Base-by-base conservation (phyloP, 2,888 invertebrate genomes). In the Serrognathus titanus region DNA sequence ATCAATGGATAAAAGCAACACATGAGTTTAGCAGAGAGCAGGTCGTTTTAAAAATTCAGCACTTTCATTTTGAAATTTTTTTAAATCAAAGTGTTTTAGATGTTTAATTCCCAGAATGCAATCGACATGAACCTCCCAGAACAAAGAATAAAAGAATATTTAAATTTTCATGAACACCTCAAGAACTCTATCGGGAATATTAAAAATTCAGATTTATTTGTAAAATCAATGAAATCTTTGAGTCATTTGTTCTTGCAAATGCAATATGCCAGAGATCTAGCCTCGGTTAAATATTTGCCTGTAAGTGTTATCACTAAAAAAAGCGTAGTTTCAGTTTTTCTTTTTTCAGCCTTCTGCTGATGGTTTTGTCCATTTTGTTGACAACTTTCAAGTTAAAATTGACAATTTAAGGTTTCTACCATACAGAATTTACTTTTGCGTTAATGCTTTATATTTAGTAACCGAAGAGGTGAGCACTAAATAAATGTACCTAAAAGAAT, bases 1-100 rank as follows among this genome's bases (percentile, higher is more conserved):
- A 59, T 31, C 53, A 59, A 35, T 59, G 56, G 47, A 48, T 40
- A 31, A 57, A 57, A 38, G 50, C 49, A 3, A 48, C 53, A 37
- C 35, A 41, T 1, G 53, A 53, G 31, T 53, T 53, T 36, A 24
- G 20, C 12, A 53, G 53, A 16, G 53, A 49, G 16, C 2, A 53
- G 46, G 53, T 36, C 11, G 35, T 57, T 39, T 31, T 52, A 5
- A 57, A 53, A 50, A 53, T 53, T 10, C 13, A 1, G 10, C 35
- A 4, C 10, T 41, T 13, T 43, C 16, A 9, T 48, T 35, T 24
- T 9, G 5, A 31, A 7, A 31, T 6, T 31, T 31, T 31, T 31
- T 6, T 6, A 31, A 31, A 31, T 31, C 24, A 6, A 31, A 31
- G 7, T 31, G 7, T 31, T 31, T 12, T 36, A 56, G 56, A 52